phyloP scores from a whole-genome alignment of 2,888 invertebrate species.

The Parnassius smintheus region DNA sequence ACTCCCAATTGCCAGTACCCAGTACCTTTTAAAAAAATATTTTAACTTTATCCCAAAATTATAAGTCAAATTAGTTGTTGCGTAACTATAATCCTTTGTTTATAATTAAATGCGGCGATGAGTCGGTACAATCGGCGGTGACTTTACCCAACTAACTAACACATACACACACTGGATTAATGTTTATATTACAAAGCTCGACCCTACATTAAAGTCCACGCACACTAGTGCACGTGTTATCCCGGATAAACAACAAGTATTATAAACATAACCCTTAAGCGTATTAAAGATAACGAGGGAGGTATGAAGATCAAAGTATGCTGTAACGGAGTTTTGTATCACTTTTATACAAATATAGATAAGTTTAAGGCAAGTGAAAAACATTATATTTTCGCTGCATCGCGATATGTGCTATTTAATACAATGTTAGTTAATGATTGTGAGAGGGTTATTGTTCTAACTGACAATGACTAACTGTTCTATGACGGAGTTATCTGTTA shows the following conservation, averaged over 20 bases:
- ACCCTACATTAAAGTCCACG: slow-evolving; percentile 55
- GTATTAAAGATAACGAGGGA: slow-evolving; percentile 27
- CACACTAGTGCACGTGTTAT: slow-evolving; percentile 44
- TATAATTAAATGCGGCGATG: slow-evolving; percentile 39
- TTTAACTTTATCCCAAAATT: slow-evolving; percentile 19
- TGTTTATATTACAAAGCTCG: slow-evolving; percentile 56
- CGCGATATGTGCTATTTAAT: slow-evolving; percentile 24
- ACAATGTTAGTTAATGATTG: slow-evolving; percentile 32
- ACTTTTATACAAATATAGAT: slow-evolving; percentile 17
- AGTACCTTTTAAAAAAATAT: slow-evolving; percentile 15
- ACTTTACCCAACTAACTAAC: slow-evolving; percentile 33
- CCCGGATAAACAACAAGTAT: slow-evolving; percentile 35
- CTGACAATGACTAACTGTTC: slow-evolving; percentile 31
- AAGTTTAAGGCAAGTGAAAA: slow-evolving; percentile 17
- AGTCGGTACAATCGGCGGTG: slow-evolving; percentile 24
- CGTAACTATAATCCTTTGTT: slow-evolving; percentile 42
- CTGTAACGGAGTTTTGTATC: slow-evolving; percentile 14
- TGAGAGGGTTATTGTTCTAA: slow-evolving; percentile 40
- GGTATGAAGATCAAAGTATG: slow-evolving; percentile 14
- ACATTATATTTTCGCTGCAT: slow-evolving; percentile 15
- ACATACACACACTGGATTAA: slow-evolving; percentile 27
- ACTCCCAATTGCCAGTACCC: no score
- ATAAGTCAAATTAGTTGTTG: slow-evolving; percentile 29
- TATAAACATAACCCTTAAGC: slow-evolving; percentile 32
- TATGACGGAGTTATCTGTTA: slow-evolving; percentile 26